phyloP scores from a whole-genome alignment of 2,888 invertebrate genomes.

The Pilophorus perplexus region DNA sequence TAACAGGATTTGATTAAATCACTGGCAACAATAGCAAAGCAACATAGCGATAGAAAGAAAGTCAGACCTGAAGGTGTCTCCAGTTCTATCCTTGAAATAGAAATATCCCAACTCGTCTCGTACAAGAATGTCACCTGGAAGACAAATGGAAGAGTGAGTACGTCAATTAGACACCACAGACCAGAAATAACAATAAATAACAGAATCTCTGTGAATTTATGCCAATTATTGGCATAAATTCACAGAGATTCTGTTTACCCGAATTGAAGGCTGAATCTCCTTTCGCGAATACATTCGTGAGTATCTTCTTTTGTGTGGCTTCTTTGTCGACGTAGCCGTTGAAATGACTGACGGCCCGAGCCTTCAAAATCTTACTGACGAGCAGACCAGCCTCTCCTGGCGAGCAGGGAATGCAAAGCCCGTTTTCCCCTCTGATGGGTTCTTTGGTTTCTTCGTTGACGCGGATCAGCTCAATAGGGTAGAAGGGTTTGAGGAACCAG shows the following conservation, averaged over 20 bases:
- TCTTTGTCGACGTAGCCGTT: conserved; percentile 67
- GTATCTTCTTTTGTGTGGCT: conserved; percentile 81
- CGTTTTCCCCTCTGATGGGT: conserved; percentile 60
- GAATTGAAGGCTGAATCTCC: conserved; percentile 91
- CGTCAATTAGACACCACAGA: no score
- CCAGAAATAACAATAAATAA: no score
- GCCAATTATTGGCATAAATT: no score
- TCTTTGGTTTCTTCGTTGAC: conserved; percentile 66
- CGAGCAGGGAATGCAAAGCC: conserved; percentile 73
- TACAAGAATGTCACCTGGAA: conserved; percentile 57
- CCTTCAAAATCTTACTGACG: conserved; percentile 67
- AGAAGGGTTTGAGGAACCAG: conserved; percentile 53
- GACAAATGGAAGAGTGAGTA: neutral
- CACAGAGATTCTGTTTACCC: no score
- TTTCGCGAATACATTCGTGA: conserved; percentile 73
- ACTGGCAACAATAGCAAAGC: no score
- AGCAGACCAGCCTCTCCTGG: conserved; percentile 84
- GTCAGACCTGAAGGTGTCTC: conserved; percentile 51
- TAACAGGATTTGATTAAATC: no score
- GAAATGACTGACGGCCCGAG: conserved; percentile 68
- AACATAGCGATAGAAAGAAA: no score
- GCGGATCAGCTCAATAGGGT: conserved; percentile 68
- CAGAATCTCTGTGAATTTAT: no score
- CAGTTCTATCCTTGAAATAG: conserved; percentile 60
- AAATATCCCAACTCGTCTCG: conserved; percentile 62